Evolutionary conservation across 1,140 invertebrate genomes (phyloP), one percentile per base, ranked within the genome.

Genomic region (Macrotrachela quadricornifera): DNA sequence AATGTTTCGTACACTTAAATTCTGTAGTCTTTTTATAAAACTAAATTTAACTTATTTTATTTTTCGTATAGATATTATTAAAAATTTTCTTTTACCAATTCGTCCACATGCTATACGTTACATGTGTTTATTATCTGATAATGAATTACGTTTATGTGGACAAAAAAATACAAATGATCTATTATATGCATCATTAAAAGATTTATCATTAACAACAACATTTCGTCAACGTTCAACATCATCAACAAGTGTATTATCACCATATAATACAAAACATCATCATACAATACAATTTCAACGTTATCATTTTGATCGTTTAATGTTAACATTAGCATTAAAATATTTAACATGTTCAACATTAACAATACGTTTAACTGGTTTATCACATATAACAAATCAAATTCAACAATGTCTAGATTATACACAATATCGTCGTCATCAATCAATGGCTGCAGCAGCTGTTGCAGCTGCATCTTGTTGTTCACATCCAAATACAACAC

Each of bases 161-260:
- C 83, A 82, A 37, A 80, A 85, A 59, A 83, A 82, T 57, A 88
- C 91, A 82, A 85, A 84, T 78, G 83, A 92, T 73, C 84, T 86
- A 61, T 85, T 90, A 77, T 88, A 85, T 85, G 82, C 80, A 57
- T 82, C 84, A 1, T 80, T 87, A 10, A 88, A 88, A 62, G 85
- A 90, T 72, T 30, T 30, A 30, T 30, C 8, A 2, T 30, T 30
- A 30, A 30, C 21, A 4, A 30, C 21, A 30, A 30, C 21, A 30
- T 30, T 30, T 30, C 21, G 21, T 30, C 21, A 30, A 30, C 21
- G 21, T 80, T 87, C 11, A 88, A 88, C 62, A 16, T 50, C 13
- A 18, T 42, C 13, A 40, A 21, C 15, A 36, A 44, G 14, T 44
- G 39, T 44, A 44, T 18, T 42, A 44, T 44, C 30, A 50, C 83